phyloP scores from a whole-genome alignment of 2,888 invertebrate species.

The Drosophila birchii region DNA sequence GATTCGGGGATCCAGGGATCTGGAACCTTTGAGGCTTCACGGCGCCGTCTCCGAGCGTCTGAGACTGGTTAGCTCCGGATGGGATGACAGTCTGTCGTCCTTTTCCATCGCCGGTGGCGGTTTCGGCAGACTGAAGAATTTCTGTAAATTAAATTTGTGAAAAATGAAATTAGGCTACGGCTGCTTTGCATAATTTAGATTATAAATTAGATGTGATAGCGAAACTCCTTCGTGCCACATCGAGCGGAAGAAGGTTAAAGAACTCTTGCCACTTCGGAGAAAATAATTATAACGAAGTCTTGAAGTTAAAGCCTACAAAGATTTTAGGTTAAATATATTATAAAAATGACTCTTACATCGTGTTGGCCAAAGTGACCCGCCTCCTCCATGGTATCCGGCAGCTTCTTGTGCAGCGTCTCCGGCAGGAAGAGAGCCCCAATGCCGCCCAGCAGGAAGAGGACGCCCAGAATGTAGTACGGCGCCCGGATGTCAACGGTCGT shows the following conservation, averaged over 20 bases:
- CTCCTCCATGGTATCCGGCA: conserved; percentile 88
- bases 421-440: conserved; percentile 86
- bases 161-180: conserved; percentile 72
- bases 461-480: conserved; percentile 84
- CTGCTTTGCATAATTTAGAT: conserved; percentile 71
- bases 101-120: conserved; percentile 67
- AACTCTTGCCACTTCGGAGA: conserved; percentile 18
- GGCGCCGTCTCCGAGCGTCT: conserved; percentile 42
- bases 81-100: conserved; percentile 35
- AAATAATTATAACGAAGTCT: conserved; percentile 18
- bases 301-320: background rate
- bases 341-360: conserved; percentile 73
- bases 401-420: conserved; percentile 87
- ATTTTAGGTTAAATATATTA: background rate
- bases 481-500: conserved; percentile 84
- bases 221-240: conserved; percentile 16
- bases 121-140: conserved; percentile 84
- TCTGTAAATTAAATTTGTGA: conserved; percentile 77
- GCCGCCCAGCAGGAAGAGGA: conserved; percentile 85
- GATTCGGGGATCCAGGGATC: conserved; percentile 1
- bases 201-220: conserved; percentile 65
- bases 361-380: conserved; percentile 86
- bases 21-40: conserved; percentile 14
- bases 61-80: conserved; percentile 50
- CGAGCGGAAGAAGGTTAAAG: conserved; percentile 9